Evolutionary conservation across 2,113 vertebrate species (phyloP), one percentile per base, ranked within the genome.

Genomic region (Neopipo cinnamomea): DNA sequence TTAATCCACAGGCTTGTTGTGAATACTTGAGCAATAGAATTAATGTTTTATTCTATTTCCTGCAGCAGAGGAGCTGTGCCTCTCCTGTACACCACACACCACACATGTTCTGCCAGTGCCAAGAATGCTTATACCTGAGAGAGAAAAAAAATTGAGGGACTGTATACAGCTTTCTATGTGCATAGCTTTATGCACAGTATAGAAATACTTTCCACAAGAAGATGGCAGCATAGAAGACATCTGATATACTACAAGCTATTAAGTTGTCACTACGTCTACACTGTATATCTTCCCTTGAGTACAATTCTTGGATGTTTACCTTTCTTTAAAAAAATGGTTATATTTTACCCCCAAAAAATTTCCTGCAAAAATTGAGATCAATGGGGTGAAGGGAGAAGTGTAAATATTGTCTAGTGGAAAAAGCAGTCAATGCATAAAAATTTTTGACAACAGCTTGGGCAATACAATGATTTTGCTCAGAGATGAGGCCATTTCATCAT

Each of bases 191-290:
- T 56, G 56, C 28, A 23, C 3, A 37, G 68, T 24, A 81, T 18
- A 95, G 88, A 94, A 93, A 95, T 82, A 39, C 76, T 55, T 94
- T 85, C 49, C 70, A 53, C 91, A 87, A 87, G 86, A 95, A 96
- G 80, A 91, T 65, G 83, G 93, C 83, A 96, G 91, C 86, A 76
- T 3, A 79, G 95, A 68, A 97, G 93, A 91, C 88, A 82, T 82
- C 85, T 96, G 95, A 96, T 92, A 96, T 94, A 97, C 91, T 95
- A 62, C 89, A 91, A 61, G 83, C 93, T 94, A 96, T 96, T 95
- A 96, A 96, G 83, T 91, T 96, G 96, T 95, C 96, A 95, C 92
- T 94, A 94, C 19, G 14, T 74, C 61, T 91, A 76, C 46, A 25
- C 66, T 70, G 80, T 97, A 58, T 75, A 93, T 95, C 83, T 95